Conservation (phyloP, 2,113 vertebrate species). For the Mellivora capensis region DNA sequence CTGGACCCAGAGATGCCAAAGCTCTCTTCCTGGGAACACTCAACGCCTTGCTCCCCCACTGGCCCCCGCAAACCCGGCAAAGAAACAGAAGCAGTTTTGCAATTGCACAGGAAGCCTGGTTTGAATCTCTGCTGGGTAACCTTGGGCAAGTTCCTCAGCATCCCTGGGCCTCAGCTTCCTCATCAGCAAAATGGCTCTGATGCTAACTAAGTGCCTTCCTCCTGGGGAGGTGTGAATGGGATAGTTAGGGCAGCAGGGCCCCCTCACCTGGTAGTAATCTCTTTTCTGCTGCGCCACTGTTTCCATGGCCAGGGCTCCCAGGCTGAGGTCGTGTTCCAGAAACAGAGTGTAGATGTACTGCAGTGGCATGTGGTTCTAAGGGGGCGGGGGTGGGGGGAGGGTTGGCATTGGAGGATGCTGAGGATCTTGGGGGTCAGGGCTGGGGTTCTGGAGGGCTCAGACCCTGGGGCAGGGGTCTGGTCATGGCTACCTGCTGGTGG, state of each 20-base stretch:
- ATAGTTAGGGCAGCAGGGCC: background rate
- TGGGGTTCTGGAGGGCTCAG: background rate
- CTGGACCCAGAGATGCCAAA: background rate
- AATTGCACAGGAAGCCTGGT: background rate
- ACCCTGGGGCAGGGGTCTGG: background rate
- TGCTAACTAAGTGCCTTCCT: background rate
- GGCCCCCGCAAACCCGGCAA: background rate
- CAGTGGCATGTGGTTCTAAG: constrained; percentile 90
- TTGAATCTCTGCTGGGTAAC: constrained; percentile 36
- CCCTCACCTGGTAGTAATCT: constrained; percentile 89
- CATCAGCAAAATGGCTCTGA: background rate
- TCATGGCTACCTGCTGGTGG: constrained; percentile 85
- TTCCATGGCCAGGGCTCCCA: constrained; percentile 79
- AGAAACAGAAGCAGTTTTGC: background rate
- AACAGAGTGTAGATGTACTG: constrained; percentile 88
- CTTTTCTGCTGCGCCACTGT: constrained; percentile 84
- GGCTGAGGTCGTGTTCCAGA: constrained; percentile 89
- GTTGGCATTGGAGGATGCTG: background rate
- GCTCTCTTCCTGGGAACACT: background rate
- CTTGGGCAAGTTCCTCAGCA: constrained; percentile 39
- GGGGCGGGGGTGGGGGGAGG: background rate
- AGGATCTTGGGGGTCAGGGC: background rate
- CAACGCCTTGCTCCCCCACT: too few relatives aligned
- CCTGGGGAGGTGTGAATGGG: fast-evolving
- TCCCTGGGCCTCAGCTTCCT: constrained; percentile 32